Base-by-base conservation (phyloP, 2,888 invertebrate species). In the Cremastinae sp. region DNA sequence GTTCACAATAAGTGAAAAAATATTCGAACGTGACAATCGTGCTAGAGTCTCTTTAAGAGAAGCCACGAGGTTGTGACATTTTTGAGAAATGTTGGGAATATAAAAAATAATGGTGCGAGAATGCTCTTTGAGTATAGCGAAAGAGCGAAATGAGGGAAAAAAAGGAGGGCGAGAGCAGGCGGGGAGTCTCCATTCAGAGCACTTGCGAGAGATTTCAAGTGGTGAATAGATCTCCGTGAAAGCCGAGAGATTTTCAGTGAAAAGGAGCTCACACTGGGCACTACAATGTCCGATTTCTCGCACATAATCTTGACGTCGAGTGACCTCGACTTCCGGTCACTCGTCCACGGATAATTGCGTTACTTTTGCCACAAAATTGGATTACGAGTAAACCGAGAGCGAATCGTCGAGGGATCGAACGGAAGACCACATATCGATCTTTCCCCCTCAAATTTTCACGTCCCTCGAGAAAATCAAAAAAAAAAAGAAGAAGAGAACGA, bases 311-410 rank as follows among this genome's bases (percentile, higher is more conserved):
- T 59, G 56, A 79, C 78, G 78, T 79, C 69, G 72, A 62, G 54
- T 73, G 62, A 78, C 80, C 80, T 53, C 79, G 74, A 83, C 82
- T 88, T 88, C 87, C 87, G 88, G 88, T 86, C 87, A 83, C 79
- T 80, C 81, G 80, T 69, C 65, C 83, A 84, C 81, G 81, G 54
- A 77, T 84, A 85, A 85, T 85, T 86, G 85, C 83, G 84, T 85
- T 82, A 85, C 82, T 74, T 83, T 70, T 82, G 82, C 79, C 79
- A 70, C 79, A 74, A 83, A 85, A 88, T 86, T 86, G 87, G 88
- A 87, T 88, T 87, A 88, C 81, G 5, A n/a, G 14, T 81, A 80
- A 80, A 84, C 84, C 83, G 83, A 87, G 86, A 85, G 83, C 82
- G 80, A 79, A 75, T 85, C 79, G 85, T 86, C 85, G 84, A 81